Percentiles rank a stretch among this genome's conserved stretches.
Evolutionary conservation across 2,888 invertebrate genomes (phyloP).

Genomic region (Oscheius sp.): DNA sequence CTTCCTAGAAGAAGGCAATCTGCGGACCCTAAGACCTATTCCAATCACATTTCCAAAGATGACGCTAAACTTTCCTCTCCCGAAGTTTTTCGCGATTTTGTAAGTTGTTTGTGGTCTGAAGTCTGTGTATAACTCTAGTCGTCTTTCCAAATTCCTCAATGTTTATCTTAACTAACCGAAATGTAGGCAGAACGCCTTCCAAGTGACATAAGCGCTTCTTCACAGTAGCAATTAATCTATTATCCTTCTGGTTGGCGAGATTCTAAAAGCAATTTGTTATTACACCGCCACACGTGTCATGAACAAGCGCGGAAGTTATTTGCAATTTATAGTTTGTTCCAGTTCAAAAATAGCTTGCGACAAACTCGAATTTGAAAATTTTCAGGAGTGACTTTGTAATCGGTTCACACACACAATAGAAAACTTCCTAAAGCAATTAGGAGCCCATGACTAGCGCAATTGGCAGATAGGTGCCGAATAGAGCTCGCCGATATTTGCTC

Average conservation of each 20-base stretch:
- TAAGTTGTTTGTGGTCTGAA: conserved; percentile 13
- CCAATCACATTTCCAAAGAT: conserved; percentile 11
- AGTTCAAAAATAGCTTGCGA: conserved; percentile 18
- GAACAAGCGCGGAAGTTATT: conserved; percentile 36
- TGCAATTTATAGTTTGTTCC: conserved; percentile 18
- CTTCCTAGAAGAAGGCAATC: conserved; percentile 2
- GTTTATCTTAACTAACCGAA: not conserved
- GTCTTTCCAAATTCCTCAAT: conserved; percentile 11
- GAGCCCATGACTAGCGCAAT: not conserved
- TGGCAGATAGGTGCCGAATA: conserved; percentile 8
- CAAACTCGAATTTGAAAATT: conserved; percentile 6
- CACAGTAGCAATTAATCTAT: conserved; percentile 5
- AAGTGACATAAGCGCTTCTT: not conserved
- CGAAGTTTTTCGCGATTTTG: conserved; percentile 3
- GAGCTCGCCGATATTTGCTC: conserved; percentile 33
- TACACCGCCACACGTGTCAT: conserved; percentile 34
- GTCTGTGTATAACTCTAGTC: not conserved
- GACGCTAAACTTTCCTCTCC: not conserved
- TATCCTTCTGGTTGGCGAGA: conserved; percentile 8
- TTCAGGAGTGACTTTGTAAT: not conserved
- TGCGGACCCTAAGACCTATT: conserved; percentile 5
- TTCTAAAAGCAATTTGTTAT: conserved; percentile 34
- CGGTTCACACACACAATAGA: no score
- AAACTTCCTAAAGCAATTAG: no score
- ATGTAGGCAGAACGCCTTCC: not conserved